These are phyloP conservation scores for Chorisops tibialis DNA, from an alignment of 2,888 invertebrate genomes.

Conservation along the genomic window DNA sequence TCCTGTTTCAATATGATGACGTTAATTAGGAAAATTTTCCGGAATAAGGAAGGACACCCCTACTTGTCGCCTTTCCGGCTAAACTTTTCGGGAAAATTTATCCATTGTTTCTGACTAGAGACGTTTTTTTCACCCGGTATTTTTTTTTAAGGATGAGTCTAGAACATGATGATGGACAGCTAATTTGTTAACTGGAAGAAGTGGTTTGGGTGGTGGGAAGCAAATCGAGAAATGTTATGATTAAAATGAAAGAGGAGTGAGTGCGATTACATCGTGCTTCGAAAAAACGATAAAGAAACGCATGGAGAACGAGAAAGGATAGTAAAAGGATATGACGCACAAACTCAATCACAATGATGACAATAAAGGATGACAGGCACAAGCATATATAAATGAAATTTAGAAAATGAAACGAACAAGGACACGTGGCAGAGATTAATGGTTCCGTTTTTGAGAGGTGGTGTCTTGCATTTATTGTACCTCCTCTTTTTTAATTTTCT, in stretches of 20 bases:
- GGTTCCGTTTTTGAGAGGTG: neutral
- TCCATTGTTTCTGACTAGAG: neutral
- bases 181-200: conserved; percentile 13
- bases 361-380: neutral
- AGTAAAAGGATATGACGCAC: neutral
- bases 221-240: too few relatives aligned
- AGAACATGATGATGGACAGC: conserved; percentile 1
- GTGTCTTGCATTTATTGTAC: too few relatives aligned
- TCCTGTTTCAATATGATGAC: too few relatives aligned
- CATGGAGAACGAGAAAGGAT: too few relatives aligned
- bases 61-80: neutral
- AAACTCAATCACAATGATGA: conserved; percentile 12
- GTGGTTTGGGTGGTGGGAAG: too few relatives aligned
- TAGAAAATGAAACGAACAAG: conserved; percentile 4
- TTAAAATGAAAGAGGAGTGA: too few relatives aligned
- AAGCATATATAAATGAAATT: conserved; percentile 16
- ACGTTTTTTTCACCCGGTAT: neutral
- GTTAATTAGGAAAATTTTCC: too few relatives aligned
- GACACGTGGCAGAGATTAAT: conserved; percentile 20
- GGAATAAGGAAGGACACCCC: too few relatives aligned
- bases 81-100: neutral
- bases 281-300: too few relatives aligned
- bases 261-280: too few relatives aligned
- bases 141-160: too few relatives aligned
- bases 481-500: too few relatives aligned